Base-by-base conservation (phyloP, 1,140 invertebrate genomes). In the Pseudobourletiella spinata region DNA sequence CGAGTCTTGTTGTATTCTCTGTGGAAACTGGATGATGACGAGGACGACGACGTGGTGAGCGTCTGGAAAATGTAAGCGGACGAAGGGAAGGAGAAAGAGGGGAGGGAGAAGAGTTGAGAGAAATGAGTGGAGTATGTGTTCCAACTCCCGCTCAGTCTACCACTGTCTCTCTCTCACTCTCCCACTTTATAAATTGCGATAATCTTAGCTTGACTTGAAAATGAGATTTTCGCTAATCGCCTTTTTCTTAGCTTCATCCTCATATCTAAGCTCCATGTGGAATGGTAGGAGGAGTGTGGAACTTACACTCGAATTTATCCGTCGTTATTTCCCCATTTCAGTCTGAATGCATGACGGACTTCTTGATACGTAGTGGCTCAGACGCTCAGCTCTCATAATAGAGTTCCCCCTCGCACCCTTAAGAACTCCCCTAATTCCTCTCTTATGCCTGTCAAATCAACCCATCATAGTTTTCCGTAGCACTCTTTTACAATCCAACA, bases 171-270 rank as follows among this genome's bases (percentile, higher is more conserved):
- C 44, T 48, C 18, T 15, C 35, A 39, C 35, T 11, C 35, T 11
- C 35, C n/a, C 35, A 48, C 42, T 61, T 61, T 61, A 56, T 48
- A 61, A 61, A 61, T 61, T 61, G 61, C 54, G 61, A 63, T 63
- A 63, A 63, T 63, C 61, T 63, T 63, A 57, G 48, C 16, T 43
- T 58, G 56, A 63, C 55, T 63, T 63, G 61, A 63, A 59, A 63
- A 63, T 63, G 61, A 52, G 61, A 63, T 63, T 59, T 51, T n/a
- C n/a, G 52, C 54, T 59, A 63, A 63, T 63, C 61, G 61, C 32
- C 61, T 63, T 46, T 57, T 61, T 61, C 59, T 46, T 39, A n/a
- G n/a, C 32, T 39, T 39, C n/a, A 39, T n/a, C 32, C 32, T n/a
- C n/a, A n/a, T n/a, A n/a, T n/a, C n/a, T n/a, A n/a, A n/a, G n/a